phyloP scores from a whole-genome alignment of 2,888 invertebrate species.

The Phyllotreta cruciferae region DNA sequence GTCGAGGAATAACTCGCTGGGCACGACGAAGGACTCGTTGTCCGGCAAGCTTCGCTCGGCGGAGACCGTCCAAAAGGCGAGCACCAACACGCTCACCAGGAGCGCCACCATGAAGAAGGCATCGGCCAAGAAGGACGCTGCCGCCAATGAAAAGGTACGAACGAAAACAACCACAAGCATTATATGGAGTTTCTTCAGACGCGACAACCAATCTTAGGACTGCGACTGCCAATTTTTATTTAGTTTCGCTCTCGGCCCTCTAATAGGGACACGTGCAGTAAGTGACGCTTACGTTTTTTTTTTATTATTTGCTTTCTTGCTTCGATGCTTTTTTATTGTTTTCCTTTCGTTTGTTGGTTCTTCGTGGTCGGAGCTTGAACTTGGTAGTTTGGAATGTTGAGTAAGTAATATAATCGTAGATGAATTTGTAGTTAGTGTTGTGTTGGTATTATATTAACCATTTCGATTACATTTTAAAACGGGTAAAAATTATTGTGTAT shows the following conservation, averaged over 20 bases:
- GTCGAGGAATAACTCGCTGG: constrained; percentile 58
- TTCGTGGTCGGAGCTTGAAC: constrained; percentile 27
- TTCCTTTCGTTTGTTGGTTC: constrained; percentile 38
- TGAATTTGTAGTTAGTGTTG: constrained; percentile 23
- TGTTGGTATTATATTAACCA: neutral
- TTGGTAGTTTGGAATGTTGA: constrained; percentile 28
- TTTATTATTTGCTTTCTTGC: constrained; percentile 53
- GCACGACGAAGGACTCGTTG: constrained; percentile 61
- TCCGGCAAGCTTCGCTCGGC: constrained; percentile 63
- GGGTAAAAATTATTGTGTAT: too few relatives aligned
- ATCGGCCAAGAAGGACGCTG: constrained; percentile 42
- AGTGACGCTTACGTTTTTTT: constrained; percentile 59
- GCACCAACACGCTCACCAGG: constrained; percentile 41
- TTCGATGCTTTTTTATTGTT: constrained; percentile 36
- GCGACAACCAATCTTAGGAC: constrained; percentile 62
- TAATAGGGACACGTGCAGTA: constrained; percentile 56
- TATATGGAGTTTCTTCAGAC: constrained; percentile 72
- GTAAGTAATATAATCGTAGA: constrained; percentile 28
- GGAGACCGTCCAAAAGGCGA: constrained; percentile 62
- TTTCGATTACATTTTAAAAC: too few relatives aligned
- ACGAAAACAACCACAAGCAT: constrained; percentile 66
- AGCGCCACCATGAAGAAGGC: constrained; percentile 51
- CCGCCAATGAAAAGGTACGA: constrained; percentile 70
- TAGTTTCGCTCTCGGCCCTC: constrained; percentile 52
- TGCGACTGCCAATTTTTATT: constrained; percentile 51